Evolutionary conservation across 2,797 vertebrate genomes (phyloP).

Genomic region (Hydrocynus forskahlii): DNA sequence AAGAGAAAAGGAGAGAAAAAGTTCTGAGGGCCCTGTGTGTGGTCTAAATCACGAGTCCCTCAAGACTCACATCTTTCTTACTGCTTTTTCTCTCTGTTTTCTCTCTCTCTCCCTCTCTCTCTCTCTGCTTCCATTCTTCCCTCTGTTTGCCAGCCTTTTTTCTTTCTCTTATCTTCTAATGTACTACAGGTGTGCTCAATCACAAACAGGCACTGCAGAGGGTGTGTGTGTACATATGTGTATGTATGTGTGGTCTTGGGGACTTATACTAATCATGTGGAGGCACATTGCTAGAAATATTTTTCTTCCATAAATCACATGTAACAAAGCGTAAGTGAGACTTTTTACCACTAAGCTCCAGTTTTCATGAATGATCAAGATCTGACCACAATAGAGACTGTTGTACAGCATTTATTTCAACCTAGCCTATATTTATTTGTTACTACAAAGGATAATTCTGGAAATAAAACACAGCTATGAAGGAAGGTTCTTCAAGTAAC

Average conservation of each 20-base stretch:
- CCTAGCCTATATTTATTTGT: too few relatives aligned
- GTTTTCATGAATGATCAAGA: not conserved
- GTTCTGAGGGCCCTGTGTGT: conserved; percentile 47
- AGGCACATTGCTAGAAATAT: not conserved
- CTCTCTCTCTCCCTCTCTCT: not conserved
- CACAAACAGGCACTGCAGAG: conserved; percentile 45
- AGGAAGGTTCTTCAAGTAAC: too few relatives aligned
- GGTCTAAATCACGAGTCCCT: conserved; percentile 54
- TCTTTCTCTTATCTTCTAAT: conserved; percentile 51
- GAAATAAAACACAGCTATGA: too few relatives aligned
- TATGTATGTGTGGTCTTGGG: conserved; percentile 39
- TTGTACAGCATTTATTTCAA: too few relatives aligned
- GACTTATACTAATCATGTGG: conserved; percentile 1
- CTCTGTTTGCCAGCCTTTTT: conserved; percentile 44
- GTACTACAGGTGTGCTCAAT: conserved; percentile 53
- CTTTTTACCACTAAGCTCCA: not conserved
- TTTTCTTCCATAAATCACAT: conserved; percentile 17
- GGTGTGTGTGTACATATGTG: conserved; percentile 7
- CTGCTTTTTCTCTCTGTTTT: conserved; percentile 20
- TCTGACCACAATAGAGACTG: too few relatives aligned
- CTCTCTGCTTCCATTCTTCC: conserved; percentile 28
- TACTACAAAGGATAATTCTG: too few relatives aligned
- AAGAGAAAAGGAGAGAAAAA: conserved; percentile 8
- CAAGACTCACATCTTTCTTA: conserved; percentile 39
- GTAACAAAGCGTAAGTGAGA: not conserved